These are phyloP conservation scores for Ptychochromis oligacanthus DNA, from an alignment of 2,113 vertebrate species.

Conservation along the genomic window DNA sequence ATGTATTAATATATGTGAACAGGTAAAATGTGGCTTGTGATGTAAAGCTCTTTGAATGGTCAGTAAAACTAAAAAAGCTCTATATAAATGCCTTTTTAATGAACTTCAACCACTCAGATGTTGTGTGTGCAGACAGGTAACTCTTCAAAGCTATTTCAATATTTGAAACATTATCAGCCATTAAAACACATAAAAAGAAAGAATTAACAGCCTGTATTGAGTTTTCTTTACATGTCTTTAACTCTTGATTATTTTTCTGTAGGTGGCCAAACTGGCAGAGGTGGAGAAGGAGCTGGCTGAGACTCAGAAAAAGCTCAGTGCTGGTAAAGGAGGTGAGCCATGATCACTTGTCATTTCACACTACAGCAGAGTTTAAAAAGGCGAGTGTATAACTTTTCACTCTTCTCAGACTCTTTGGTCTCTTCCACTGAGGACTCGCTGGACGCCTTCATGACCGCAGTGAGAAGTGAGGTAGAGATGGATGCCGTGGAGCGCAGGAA, in stretches of 20 bases:
- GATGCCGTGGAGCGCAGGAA: conserved; percentile 92
- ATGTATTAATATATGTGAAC: neutral
- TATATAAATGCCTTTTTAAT: neutral
- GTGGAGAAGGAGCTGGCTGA: conserved; percentile 89
- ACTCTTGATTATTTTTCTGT: neutral
- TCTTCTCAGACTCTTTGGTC: conserved; percentile 77
- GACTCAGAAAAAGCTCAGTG: conserved; percentile 86
- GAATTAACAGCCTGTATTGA: neutral
- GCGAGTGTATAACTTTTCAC: neutral
- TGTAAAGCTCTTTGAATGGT: no score
- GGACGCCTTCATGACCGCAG: conserved; percentile 95
- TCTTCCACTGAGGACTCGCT: conserved; percentile 88
- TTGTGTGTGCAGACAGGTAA: neutral
- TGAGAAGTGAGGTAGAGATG: conserved; percentile 83
- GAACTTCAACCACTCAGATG: neutral
- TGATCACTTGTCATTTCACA: neutral
- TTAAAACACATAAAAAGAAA: neutral
- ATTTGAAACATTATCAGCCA: neutral
- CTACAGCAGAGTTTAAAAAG: neutral
- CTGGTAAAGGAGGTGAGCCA: conserved; percentile 85
- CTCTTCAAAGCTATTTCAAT: no score
- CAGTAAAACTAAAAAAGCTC: neutral
- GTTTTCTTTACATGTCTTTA: neutral
- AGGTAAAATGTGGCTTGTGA: neutral
- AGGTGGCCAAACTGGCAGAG: conserved; percentile 87